Evolutionary conservation across 1,140 invertebrate genomes (phyloP).

Genomic region (Heliconius hermathena): DNA sequence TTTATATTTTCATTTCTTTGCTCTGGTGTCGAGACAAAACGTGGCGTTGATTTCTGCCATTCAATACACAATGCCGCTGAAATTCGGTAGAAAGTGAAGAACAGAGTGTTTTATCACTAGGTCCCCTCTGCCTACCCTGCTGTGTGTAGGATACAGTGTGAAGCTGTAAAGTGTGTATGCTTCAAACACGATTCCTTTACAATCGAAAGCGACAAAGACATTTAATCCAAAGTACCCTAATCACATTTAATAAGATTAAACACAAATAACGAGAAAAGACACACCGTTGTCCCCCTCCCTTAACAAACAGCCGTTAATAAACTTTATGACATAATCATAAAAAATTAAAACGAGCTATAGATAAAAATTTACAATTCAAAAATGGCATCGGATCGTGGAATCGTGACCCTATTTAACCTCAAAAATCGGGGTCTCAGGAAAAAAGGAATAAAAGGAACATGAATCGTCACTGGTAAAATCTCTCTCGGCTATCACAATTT

Average conservation of each 20-base stretch:
- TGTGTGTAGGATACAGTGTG: too few relatives aligned
- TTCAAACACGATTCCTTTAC: not conserved
- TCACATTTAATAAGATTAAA: not conserved
- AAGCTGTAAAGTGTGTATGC: not conserved
- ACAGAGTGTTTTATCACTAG: too few relatives aligned
- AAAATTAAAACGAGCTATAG: conserved; percentile 32
- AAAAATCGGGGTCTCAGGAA: conserved; percentile 62
- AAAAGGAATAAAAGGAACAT: conserved; percentile 59
- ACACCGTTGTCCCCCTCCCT: not conserved
- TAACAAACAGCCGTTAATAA: conserved; percentile 4
- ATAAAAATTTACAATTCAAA: conserved; percentile 66
- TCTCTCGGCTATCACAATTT: conserved; percentile 79
- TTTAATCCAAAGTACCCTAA: not conserved
- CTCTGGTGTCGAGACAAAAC: too few relatives aligned
- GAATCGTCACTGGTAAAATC: conserved; percentile 70
- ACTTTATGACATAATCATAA: conserved; percentile 31
- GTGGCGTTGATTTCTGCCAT: too few relatives aligned
- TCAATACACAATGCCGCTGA: too few relatives aligned
- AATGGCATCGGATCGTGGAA: conserved; percentile 57
- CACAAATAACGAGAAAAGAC: not conserved
- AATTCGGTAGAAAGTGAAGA: too few relatives aligned
- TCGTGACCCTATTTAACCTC: conserved; percentile 70
- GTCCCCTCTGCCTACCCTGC: too few relatives aligned
- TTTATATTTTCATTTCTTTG: too few relatives aligned
- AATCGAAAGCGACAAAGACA: not conserved